These are phyloP conservation scores for Agrypnus murinus DNA, from an alignment of 2,888 invertebrate species.

Conservation along the genomic window DNA sequence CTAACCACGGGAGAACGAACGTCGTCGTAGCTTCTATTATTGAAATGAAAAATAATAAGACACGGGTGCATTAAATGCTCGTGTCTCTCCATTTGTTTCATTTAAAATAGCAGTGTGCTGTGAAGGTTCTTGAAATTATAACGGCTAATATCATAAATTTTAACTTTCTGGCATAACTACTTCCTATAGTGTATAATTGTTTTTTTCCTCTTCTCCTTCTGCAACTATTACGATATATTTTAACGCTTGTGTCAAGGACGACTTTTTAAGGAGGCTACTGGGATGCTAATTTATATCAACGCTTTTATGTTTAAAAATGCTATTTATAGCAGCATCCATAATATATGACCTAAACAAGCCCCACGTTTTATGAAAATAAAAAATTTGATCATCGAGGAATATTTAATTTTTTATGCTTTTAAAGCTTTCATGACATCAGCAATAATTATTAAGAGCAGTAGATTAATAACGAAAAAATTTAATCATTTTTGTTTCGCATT, in stretches of 20 bases:
- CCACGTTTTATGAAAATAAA: too few relatives aligned
- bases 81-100: conserved; percentile 40
- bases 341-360: too few relatives aligned
- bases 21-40: conserved; percentile 37
- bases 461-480: too few relatives aligned
- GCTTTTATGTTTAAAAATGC: too few relatives aligned
- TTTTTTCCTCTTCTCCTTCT: neutral
- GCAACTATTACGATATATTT: too few relatives aligned
- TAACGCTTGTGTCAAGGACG: neutral
- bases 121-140: conserved; percentile 26
- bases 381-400: too few relatives aligned
- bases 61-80: conserved; percentile 34
- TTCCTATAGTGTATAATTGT: conserved; percentile 4
- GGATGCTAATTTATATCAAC: neutral
- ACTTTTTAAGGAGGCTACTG: neutral
- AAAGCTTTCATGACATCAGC: too few relatives aligned
- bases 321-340: too few relatives aligned
- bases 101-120: conserved; percentile 27
- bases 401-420: too few relatives aligned
- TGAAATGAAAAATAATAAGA: conserved; percentile 46
- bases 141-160: conserved; percentile 27
- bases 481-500: too few relatives aligned
- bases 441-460: too few relatives aligned
- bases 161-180: conserved; percentile 17
- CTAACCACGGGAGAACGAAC: conserved; percentile 42